These are phyloP conservation scores for Montipora cactus DNA, from an alignment of 64 coral and sea anemone genomes.

Conservation along the genomic window DNA sequence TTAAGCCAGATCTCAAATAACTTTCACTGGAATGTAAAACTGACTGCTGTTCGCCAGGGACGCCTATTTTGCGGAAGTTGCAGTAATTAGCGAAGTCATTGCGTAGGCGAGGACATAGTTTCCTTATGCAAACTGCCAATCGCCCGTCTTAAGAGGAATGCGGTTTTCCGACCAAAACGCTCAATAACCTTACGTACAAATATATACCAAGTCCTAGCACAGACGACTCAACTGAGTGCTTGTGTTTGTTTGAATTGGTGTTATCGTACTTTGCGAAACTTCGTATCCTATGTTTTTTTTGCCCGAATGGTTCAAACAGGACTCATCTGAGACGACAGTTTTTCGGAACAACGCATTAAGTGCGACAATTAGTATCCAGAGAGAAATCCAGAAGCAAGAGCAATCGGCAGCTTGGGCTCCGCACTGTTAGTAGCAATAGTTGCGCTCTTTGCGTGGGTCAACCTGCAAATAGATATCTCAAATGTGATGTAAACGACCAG, in stretches of 20 bases:
- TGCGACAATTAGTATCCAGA: not conserved
- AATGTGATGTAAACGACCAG: not conserved
- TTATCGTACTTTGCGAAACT: not conserved
- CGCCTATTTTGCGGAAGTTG: not conserved
- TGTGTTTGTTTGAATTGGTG: not conserved
- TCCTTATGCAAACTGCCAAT: slow-evolving; percentile 11
- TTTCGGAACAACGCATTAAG: not conserved
- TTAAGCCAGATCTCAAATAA: not conserved
- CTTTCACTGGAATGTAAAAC: not conserved
- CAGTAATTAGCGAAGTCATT: not conserved
- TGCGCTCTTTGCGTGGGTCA: not conserved
- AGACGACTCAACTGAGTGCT: not conserved
- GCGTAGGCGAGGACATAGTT: not conserved
- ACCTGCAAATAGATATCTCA: not conserved
- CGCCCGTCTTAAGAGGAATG: not conserved
- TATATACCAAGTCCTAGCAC: too few relatives aligned
- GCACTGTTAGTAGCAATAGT: not conserved
- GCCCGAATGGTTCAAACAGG: not conserved
- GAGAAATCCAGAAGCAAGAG: not conserved
- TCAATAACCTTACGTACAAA: not conserved
- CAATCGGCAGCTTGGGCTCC: not conserved
- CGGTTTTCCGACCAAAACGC: not conserved
- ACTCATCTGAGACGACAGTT: not conserved
- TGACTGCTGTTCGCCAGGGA: not conserved
- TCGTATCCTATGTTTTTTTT: not conserved